Percentiles rank a stretch among this genome's conserved stretches.
Conservation (phyloP, 2,113 vertebrate species). For the Sitta europaea region DNA sequence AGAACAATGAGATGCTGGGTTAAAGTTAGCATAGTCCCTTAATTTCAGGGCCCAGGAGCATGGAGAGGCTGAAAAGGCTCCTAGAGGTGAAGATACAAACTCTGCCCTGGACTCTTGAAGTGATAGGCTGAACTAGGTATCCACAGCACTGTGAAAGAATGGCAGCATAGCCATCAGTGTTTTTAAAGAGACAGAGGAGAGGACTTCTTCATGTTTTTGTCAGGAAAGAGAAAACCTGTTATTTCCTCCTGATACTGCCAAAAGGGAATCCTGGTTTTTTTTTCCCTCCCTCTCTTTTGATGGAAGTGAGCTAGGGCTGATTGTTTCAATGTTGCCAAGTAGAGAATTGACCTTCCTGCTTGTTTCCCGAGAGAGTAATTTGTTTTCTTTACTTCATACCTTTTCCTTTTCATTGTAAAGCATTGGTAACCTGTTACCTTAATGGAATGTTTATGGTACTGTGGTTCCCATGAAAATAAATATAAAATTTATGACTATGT, state of each 20-base stretch:
- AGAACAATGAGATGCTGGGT: background rate
- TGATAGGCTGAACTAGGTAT: background rate
- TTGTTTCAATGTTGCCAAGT: background rate
- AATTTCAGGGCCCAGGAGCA: background rate
- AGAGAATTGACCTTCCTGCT: conserved; percentile 37
- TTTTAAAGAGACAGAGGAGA: background rate
- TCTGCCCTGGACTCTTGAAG: background rate
- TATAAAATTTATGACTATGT: background rate
- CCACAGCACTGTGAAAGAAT: background rate
- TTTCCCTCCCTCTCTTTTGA: background rate
- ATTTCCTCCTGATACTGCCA: conserved; percentile 44
- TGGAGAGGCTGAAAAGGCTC: background rate
- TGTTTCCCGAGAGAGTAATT: conserved; percentile 34
- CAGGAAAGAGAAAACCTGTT: conserved; percentile 5
- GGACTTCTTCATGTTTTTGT: background rate
- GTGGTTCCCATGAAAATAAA: background rate
- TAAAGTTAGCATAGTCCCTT: background rate
- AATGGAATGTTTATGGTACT: background rate
- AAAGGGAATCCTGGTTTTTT: conserved; percentile 58
- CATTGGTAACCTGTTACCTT: background rate
- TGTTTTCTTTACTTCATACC: conserved; percentile 19
- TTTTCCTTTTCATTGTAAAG: conserved; percentile 5
- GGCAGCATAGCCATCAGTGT: background rate
- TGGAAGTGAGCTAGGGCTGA: background rate
- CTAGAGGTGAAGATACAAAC: background rate